Evolutionary conservation across 1,140 invertebrate genomes (phyloP).

Genomic region (Dufourea novaeangliae): DNA sequence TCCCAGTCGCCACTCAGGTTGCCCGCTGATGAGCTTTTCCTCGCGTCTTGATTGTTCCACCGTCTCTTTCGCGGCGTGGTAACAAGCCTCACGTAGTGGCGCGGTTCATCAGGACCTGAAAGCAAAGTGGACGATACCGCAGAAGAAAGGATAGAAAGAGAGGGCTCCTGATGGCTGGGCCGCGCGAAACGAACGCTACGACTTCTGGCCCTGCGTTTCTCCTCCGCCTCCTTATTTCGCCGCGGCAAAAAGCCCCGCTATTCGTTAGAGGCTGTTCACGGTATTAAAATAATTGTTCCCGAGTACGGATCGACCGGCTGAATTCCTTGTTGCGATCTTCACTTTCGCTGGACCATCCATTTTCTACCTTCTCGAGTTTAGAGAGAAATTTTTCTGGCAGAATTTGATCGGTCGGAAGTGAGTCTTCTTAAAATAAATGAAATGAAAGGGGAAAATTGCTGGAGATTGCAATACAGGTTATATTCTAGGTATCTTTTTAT

Average conservation of each 20-base stretch:
- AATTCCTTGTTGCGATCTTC: conserved; percentile 7
- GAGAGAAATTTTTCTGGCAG: background rate
- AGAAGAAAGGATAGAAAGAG: conserved; percentile 33
- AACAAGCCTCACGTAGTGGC: conserved; percentile 63
- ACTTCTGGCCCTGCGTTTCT: conserved; percentile 37
- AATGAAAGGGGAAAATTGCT: no score
- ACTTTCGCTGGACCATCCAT: background rate
- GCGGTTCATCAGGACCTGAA: conserved; percentile 59
- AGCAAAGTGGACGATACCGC: conserved; percentile 51
- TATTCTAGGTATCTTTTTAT: no score
- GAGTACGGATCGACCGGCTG: conserved; percentile 49
- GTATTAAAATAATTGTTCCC: conserved; percentile 76
- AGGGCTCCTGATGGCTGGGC: conserved; percentile 16
- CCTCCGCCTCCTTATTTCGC: conserved; percentile 44
- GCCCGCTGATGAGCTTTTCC: conserved; percentile 58
- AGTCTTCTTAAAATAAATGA: no score
- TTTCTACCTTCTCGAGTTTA: background rate
- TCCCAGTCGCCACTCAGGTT: conserved; percentile 14
- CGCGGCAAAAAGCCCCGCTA: conserved; percentile 73
- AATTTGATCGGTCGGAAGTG: background rate
- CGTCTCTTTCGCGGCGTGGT: conserved; percentile 41
- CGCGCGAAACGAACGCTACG: background rate
- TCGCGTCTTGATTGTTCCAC: conserved; percentile 53
- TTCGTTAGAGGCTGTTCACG: conserved; percentile 77
- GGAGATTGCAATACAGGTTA: no score